These are phyloP conservation scores for Characodon lateralis DNA, from an alignment of 2,797 vertebrate genomes.

Conservation along the genomic window DNA sequence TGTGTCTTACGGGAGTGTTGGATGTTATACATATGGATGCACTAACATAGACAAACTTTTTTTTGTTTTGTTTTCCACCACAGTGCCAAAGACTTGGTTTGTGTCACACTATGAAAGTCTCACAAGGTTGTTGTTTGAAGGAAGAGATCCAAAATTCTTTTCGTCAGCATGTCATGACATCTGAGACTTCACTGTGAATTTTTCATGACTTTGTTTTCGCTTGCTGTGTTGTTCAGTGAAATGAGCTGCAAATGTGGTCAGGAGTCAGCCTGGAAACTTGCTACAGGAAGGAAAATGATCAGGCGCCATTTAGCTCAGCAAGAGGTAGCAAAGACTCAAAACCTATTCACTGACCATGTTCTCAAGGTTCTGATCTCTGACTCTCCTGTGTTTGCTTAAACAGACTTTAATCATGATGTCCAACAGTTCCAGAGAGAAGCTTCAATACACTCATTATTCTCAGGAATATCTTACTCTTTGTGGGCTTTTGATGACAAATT, in stretches of 20 bases:
- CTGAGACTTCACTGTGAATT: slow-evolving; percentile 13
- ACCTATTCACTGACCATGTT: not conserved
- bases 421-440: not conserved
- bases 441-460: not conserved
- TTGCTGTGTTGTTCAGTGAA: slow-evolving; percentile 6
- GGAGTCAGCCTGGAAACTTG: not conserved
- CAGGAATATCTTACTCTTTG: not conserved
- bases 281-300: not conserved
- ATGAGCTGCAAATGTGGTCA: slow-evolving; percentile 1
- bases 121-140: not conserved
- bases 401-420: not conserved
- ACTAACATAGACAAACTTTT: not conserved
- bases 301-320: not conserved
- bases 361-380: not conserved
- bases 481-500: not conserved
- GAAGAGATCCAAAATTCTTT: not conserved
- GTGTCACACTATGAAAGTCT: not conserved
- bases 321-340: not conserved
- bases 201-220: slow-evolving; percentile 24
- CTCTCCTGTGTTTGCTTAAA: not conserved
- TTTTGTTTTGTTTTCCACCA: not conserved
- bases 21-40: too few relatives aligned
- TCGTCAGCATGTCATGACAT: slow-evolving; percentile 14
- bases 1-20: too few relatives aligned
- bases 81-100: not conserved